phyloP scores from a whole-genome alignment of 2,113 vertebrate genomes.

The Tricholaema leucomelas region DNA sequence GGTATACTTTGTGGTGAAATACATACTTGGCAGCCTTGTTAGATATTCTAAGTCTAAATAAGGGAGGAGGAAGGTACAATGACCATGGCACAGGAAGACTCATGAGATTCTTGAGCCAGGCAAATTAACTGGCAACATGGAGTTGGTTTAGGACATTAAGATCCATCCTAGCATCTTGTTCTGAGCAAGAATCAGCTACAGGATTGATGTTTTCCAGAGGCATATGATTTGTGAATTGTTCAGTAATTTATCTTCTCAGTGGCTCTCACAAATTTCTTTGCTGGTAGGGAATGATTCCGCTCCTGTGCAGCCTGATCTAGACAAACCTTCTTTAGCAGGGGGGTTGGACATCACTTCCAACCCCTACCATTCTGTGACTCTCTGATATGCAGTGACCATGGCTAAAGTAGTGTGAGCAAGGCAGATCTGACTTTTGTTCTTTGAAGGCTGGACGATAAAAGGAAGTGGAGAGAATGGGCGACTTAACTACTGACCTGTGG shows the following conservation, averaged over 20 bases:
- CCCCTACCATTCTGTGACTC: no score
- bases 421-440: conserved; percentile 61
- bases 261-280: neutral
- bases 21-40: neutral
- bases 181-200: neutral
- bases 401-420: conserved; percentile 13
- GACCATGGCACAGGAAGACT: no score
- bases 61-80: neutral
- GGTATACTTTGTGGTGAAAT: neutral
- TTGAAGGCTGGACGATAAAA: conserved; percentile 68
- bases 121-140: neutral
- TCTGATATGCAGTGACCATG: neutral
- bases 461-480: conserved; percentile 68
- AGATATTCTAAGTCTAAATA: neutral
- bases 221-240: rapidly evolving
- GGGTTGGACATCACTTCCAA: no score
- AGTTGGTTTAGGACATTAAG: neutral
- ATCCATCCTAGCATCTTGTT: neutral
- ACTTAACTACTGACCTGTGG: conserved; percentile 91
- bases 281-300: conserved; percentile 6
- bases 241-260: neutral
- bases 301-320: no score
- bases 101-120: neutral
- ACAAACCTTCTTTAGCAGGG: no score
- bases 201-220: neutral